Base-by-base conservation (phyloP, 2,797 vertebrate species). In the Sebastes flavidus region DNA sequence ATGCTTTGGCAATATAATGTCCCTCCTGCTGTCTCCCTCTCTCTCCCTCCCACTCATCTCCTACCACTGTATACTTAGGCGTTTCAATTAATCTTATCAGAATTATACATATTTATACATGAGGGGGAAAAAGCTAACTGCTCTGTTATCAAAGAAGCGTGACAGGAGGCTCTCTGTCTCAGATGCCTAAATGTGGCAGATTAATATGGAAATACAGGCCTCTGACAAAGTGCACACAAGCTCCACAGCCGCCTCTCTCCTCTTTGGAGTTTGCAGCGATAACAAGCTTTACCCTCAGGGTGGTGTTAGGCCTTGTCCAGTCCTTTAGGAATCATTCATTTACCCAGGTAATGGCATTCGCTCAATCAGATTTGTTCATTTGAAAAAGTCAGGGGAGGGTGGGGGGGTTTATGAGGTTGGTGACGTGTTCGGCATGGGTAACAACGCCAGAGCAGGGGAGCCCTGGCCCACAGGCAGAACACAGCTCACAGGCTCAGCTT, bases 61-160 rank as follows among this genome's bases (percentile, higher is more conserved):
- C 79, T 84, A 71, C 83, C 85, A 83, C 82, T 93, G 94, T 94
- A 92, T 95, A 94, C 94, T 93, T 90, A 94, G 91, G 86, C 89
- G 58, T 88, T 95, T 94, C 94, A 93, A 96, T 95, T 95, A 95
- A 94, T 95, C 90, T 96, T 95, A 96, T 95, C 95, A 92, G 93
- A 95, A 95, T 90, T 91, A 91, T 91, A 95, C 93, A 95, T 95
- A 96, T 96, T 96, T 95, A 95, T 94, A 94, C 89, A 94, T 87
- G 90, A 88, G 62, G 88, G 91, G 89, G 86, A 34, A 91, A 93
- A 94, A 89, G 83, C 88, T 94, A 94, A 95, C 90, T 92, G 87
- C 83, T 87, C 84, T 80, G 92, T 95, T 95, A 94, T 95, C 93
- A 90, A 90, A 91, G 84, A 85, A 87, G 91, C 76, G 63, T 90